Base-by-base conservation (phyloP, 2,797 vertebrate genomes). In the Gymnothorax reevesii region DNA sequence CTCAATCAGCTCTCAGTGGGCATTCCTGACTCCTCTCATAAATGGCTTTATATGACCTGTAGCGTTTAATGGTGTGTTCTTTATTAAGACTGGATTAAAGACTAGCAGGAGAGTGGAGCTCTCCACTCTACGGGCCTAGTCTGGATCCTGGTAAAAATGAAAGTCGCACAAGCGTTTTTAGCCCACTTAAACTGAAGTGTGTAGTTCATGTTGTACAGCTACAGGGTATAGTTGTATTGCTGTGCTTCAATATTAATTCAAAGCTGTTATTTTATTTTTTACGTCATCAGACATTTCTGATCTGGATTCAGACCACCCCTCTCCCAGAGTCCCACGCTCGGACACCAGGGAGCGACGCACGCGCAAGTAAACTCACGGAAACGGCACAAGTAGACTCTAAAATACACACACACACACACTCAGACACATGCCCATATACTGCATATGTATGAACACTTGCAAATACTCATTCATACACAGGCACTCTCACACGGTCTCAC, bases 261-360 rank as follows among this genome's bases (percentile, higher is more conserved):
- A 49, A 0, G 1, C 5, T 59, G n/a, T 12, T 33, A 54, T 88
- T 77, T 82, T 88, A 57, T 42, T 42, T 42, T 42, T 42, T 42
- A 42, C 79, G 79, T 12, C 0, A 42, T 7, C 92, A 99, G 98
- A 98, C 77, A 98, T 99, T 92, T 99, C 98, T 0, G 97, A 98
- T 89, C 92, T 99, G 0, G 95, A 96, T 54, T 96, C 96, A 0
- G 97, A 97, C 12, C 0, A 93, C 86, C 33, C 94, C 52, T 25
- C 93, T 87, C 0, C 92, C 91, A 64, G 91, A 84, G 15, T 87
- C 4, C 90, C 95, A 4, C 95, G 95, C 62, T 89, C 88, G 2
- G 88, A 90, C 0, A 87, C 86, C 84, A 91, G 91, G 88, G 96
- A 96, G 87, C 95, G 93, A 86, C 94, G 95, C 0, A 94, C 95